phyloP scores from a whole-genome alignment of 2,797 vertebrate species.

The Clangula hyemalis region DNA sequence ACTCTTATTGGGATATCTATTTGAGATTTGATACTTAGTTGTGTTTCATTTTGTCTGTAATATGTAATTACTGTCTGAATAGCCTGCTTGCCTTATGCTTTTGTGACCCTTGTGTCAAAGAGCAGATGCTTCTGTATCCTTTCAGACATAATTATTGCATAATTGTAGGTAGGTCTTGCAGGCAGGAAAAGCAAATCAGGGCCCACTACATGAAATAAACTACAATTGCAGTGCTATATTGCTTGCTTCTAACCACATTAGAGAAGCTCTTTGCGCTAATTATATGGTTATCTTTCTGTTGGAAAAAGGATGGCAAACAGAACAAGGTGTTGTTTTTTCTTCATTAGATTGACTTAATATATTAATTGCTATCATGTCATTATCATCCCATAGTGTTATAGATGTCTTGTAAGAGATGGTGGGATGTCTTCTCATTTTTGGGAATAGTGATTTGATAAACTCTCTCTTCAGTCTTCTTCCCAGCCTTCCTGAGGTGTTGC shows the following conservation, averaged over 20 bases:
- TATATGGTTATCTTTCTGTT: neutral
- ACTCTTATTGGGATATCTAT: neutral
- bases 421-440: neutral
- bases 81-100: neutral
- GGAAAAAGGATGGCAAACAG: neutral
- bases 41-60: slow-evolving; percentile 16
- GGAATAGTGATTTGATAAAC: neutral
- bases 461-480: neutral
- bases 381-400: neutral
- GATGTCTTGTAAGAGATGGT: neutral
- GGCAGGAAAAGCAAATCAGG: neutral
- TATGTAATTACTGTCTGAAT: slow-evolving; percentile 7
- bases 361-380: slow-evolving; percentile 1
- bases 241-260: slow-evolving; percentile 5
- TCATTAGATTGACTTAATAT: slow-evolving; percentile 4
- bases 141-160: slow-evolving; percentile 29
- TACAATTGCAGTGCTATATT: neutral
- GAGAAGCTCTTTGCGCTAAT: neutral
- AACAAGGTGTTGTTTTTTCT: slow-evolving; percentile 2
- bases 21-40: slow-evolving; percentile 1
- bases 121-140: slow-evolving; percentile 36
- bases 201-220: neutral
- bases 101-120: slow-evolving; percentile 38
- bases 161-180: neutral
- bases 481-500: neutral